phyloP scores from a whole-genome alignment of 1,140 invertebrate species.

The Agrypnia vestita region DNA sequence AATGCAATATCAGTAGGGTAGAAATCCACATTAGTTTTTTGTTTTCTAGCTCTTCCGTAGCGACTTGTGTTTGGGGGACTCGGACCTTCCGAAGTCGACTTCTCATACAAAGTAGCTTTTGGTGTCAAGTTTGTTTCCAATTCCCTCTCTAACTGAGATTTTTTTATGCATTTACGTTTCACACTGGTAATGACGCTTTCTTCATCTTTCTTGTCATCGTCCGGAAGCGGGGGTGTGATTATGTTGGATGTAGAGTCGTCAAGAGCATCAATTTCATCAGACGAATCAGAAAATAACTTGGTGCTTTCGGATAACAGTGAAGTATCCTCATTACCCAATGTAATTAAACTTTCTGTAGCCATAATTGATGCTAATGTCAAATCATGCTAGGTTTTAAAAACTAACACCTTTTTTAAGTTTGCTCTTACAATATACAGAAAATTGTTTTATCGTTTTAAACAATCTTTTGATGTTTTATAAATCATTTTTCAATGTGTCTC shows the following conservation, averaged over 20 bases:
- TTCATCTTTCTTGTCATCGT: neutral
- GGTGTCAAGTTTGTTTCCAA: conserved; percentile 44
- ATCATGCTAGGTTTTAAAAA: conserved; percentile 7
- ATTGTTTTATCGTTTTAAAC: conserved; percentile 7
- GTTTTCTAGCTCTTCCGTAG: conserved; percentile 68
- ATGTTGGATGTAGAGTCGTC: neutral
- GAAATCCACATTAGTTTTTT: conserved; percentile 64
- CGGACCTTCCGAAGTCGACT: conserved; percentile 18
- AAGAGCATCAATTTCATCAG: conserved; percentile 1
- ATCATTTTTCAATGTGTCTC: neutral
- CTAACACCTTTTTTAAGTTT: conserved; percentile 1
- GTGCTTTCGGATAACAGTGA: conserved; percentile 1
- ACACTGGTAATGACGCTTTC: neutral
- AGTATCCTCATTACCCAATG: neutral
- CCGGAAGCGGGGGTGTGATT: neutral
- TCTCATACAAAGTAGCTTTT: conserved; percentile 33
- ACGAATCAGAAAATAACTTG: conserved; percentile 5
- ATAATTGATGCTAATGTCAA: conserved; percentile 26
- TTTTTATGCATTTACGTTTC: conserved; percentile 28
- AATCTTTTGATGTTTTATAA: neutral
- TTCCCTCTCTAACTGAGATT: conserved; percentile 40
- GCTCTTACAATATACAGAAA: neutral
- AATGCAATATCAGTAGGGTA: conserved; percentile 50
- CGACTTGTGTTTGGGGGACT: conserved; percentile 65
- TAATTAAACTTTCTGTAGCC: conserved; percentile 20